Evolutionary conservation across 2,888 invertebrate species (phyloP).

Genomic region (Cryptosula pallasiana): DNA sequence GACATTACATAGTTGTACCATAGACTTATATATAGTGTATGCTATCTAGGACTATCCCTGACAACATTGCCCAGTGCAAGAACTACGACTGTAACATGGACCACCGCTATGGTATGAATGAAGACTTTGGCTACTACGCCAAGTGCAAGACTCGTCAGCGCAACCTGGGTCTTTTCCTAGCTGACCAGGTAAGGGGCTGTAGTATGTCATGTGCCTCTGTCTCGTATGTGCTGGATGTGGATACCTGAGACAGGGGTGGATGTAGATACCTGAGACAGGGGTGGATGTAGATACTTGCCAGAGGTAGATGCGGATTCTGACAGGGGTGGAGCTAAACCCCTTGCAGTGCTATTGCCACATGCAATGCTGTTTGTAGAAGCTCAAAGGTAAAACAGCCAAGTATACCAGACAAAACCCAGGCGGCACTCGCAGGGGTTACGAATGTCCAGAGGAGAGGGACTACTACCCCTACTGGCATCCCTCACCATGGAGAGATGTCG

Average conservation of each 20-base stretch:
- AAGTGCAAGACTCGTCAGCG: conserved; percentile 39
- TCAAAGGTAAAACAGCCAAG: conserved; percentile 32
- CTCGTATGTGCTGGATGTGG: neutral
- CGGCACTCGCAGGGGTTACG: conserved; percentile 47
- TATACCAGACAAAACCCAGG: conserved; percentile 48
- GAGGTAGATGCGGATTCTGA: no score
- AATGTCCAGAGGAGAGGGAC: conserved; percentile 52
- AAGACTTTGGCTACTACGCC: conserved; percentile 44
- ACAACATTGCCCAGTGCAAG: conserved; percentile 36
- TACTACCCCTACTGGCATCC: conserved; percentile 53
- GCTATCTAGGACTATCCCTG: conserved; percentile 51
- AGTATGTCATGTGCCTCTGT: neutral
- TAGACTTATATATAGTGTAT: no score
- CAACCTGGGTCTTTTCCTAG: conserved; percentile 48
- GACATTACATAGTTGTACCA: no score
- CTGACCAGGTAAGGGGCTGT: conserved; percentile 45
- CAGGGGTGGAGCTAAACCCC: no score
- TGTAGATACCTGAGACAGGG: no score
- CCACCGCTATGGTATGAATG: conserved; percentile 49
- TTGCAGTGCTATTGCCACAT: no score
- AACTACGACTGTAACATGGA: conserved; percentile 47
- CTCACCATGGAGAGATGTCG: conserved; percentile 40
- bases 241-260: no score
- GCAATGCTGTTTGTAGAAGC: no score
- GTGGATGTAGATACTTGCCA: no score